phyloP scores from a whole-genome alignment of 2,797 vertebrate genomes.

The Acrocephalus scirpaceus region DNA sequence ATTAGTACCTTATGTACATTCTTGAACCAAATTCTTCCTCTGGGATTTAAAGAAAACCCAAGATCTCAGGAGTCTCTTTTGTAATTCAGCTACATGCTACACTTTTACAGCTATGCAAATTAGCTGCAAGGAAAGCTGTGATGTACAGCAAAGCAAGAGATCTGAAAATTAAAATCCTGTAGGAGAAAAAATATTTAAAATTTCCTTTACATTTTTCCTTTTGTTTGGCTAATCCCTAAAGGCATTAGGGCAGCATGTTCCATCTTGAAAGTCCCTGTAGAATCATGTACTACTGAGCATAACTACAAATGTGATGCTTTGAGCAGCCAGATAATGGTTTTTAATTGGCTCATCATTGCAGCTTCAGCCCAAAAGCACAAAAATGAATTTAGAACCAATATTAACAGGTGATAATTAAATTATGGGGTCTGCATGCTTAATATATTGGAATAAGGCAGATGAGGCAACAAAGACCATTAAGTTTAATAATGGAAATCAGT shows the following conservation, averaged over 20 bases:
- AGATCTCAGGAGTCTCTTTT: constrained; percentile 23
- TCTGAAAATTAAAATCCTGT: constrained; percentile 47
- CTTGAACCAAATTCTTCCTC: constrained; percentile 55
- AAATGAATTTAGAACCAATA: constrained; percentile 74
- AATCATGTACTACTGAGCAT: constrained; percentile 33
- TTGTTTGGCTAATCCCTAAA: constrained; percentile 56
- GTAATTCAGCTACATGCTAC: constrained; percentile 24
- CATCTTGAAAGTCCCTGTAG: constrained; percentile 47
- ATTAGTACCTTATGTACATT: constrained; percentile 59
- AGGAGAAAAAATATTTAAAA: constrained; percentile 59
- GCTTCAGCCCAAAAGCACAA: constrained; percentile 71
- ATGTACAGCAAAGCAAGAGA: constrained; percentile 37
- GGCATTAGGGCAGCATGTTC: constrained; percentile 53
- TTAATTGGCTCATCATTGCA: constrained; percentile 74
- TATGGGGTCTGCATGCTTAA: constrained; percentile 66
- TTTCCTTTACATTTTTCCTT: constrained; percentile 61
- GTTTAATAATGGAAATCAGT: constrained; percentile 66
- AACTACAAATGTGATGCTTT: constrained; percentile 62
- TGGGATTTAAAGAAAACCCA: constrained; percentile 51
- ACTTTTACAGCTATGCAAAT: constrained; percentile 52
- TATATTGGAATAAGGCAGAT: constrained; percentile 62
- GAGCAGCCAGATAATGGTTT: constrained; percentile 70
- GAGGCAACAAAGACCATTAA: constrained; percentile 67
- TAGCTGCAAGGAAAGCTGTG: constrained; percentile 9
- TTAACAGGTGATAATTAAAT: constrained; percentile 79